These are phyloP conservation scores for Mythimna impura DNA, from an alignment of 2,888 invertebrate species.

Conservation along the genomic window DNA sequence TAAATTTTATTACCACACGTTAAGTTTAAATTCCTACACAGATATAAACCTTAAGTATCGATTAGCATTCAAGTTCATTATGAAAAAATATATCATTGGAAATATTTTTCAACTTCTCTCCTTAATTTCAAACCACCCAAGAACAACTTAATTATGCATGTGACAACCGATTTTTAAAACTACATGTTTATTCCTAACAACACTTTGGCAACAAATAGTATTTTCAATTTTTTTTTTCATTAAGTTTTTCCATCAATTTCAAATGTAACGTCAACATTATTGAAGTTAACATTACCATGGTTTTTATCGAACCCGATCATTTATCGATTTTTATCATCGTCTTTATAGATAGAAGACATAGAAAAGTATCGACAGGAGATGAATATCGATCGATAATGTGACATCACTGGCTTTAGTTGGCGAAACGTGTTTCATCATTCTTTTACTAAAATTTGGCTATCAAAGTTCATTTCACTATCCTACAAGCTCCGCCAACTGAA, in stretches of 20 bases:
- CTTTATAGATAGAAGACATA: slow-evolving; percentile 84
- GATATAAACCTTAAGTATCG: slow-evolving; percentile 89
- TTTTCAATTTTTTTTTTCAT: slow-evolving; percentile 75
- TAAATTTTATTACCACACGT: slow-evolving; percentile 85
- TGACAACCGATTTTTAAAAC: slow-evolving; percentile 90
- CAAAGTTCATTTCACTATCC: slow-evolving; percentile 74
- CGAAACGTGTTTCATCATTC: slow-evolving; percentile 70
- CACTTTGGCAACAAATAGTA: slow-evolving; percentile 91
- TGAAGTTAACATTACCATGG: slow-evolving; percentile 83
- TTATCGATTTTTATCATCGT: slow-evolving; percentile 81
- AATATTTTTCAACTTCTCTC: slow-evolving; percentile 89
- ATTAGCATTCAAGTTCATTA: slow-evolving; percentile 89
- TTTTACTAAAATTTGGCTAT: slow-evolving; percentile 80
- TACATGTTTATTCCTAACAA: slow-evolving; percentile 89
- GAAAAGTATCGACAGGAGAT: slow-evolving; percentile 83
- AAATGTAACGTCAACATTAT: slow-evolving; percentile 83
- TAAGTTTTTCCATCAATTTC: slow-evolving; percentile 78
- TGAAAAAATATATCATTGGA: slow-evolving; percentile 91
- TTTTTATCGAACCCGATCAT: slow-evolving; percentile 72
- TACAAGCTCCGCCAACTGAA: slow-evolving; percentile 71
- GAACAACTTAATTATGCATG: slow-evolving; percentile 90
- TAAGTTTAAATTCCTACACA: slow-evolving; percentile 89
- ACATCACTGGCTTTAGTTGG: slow-evolving; percentile 71
- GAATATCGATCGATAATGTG: slow-evolving; percentile 72
- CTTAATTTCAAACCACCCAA: slow-evolving; percentile 88